Conservation (phyloP, 2,888 invertebrate species). For the Clitarchus hookeri region DNA sequence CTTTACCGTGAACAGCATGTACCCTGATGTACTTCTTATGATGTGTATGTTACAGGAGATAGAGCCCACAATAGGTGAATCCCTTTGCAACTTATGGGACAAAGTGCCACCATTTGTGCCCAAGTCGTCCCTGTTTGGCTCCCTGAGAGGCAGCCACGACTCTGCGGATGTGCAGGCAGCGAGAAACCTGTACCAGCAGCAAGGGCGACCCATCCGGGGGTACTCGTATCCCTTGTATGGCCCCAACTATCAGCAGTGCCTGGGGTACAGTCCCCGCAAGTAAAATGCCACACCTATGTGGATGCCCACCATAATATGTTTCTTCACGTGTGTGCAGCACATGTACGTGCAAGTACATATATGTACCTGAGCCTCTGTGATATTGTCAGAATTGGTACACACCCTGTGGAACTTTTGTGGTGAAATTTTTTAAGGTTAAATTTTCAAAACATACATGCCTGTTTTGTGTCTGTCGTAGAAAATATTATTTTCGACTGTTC, state of each 20-base stretch:
- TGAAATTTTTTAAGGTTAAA: not conserved
- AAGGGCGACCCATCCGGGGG: constrained; percentile 40
- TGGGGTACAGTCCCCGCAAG: constrained; percentile 18
- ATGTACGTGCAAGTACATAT: not conserved
- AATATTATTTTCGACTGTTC: too few relatives aligned
- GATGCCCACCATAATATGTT: not conserved
- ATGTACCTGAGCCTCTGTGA: not conserved
- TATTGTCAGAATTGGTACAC: not conserved
- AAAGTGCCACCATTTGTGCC: constrained; percentile 45
- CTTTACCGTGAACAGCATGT: too few relatives aligned
- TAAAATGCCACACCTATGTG: not conserved
- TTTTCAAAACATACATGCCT: not conserved
- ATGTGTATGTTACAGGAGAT: constrained; percentile 52
- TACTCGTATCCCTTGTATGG: constrained; percentile 33
- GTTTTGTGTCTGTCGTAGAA: not conserved
- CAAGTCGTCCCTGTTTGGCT: constrained; percentile 45
- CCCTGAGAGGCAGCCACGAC: constrained; percentile 42
- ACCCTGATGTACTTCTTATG: too few relatives aligned
- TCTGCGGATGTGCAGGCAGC: constrained; percentile 10
- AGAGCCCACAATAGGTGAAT: constrained; percentile 55
- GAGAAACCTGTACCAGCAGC: constrained; percentile 22
- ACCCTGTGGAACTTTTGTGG: not conserved
- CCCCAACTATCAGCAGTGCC: constrained; percentile 33
- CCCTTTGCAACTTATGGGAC: constrained; percentile 55
- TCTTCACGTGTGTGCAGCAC: not conserved